A percentile compares a stretch with the other conserved stretches of the same genome.
These are phyloP conservation scores for Hippoglossus hippoglossus DNA, from an alignment of 2,797 vertebrate species.

Conservation along the genomic window DNA sequence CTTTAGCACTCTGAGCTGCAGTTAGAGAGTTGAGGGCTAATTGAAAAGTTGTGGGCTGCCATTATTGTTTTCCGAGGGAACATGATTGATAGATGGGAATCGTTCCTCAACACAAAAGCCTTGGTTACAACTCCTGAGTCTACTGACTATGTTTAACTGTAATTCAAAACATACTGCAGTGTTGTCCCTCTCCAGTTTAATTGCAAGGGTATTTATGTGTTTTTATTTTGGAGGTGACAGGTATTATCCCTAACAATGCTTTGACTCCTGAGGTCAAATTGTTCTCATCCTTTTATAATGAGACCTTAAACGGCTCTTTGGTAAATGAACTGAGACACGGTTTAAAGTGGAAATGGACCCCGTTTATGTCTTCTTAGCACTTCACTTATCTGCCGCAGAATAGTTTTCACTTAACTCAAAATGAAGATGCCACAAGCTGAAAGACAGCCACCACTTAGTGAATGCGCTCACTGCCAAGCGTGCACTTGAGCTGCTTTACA, in stretches of 20 bases:
- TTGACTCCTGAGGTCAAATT: constrained; percentile 55
- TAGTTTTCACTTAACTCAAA: constrained; percentile 56
- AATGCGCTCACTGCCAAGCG: constrained; percentile 28
- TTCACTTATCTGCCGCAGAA: constrained; percentile 40
- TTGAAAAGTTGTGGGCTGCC: constrained; percentile 50
- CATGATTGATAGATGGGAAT: constrained; percentile 40
- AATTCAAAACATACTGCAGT: constrained; percentile 21
- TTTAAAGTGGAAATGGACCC: constrained; percentile 47
- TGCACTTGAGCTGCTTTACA: constrained; percentile 43
- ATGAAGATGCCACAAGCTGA: constrained; percentile 59
- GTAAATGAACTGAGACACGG: constrained; percentile 49
- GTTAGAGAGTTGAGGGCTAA: constrained; percentile 39
- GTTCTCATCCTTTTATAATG: constrained; percentile 34
- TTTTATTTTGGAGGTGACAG: constrained; percentile 41
- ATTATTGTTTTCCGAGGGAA: constrained; percentile 52
- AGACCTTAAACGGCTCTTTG: constrained; percentile 51
- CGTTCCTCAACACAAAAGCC: constrained; percentile 33
- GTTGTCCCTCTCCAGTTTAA: constrained; percentile 18
- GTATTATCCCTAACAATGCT: constrained; percentile 27
- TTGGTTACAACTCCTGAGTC: constrained; percentile 12
- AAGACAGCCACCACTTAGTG: constrained; percentile 47
- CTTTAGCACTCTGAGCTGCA: constrained; percentile 29
- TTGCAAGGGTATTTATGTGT: constrained; percentile 11
- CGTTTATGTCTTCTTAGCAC: constrained; percentile 43
- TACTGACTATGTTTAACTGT: constrained; percentile 10